Evolutionary conservation across 2,113 vertebrate species (phyloP).

Genomic region (Craseonycteris thonglongyai): DNA sequence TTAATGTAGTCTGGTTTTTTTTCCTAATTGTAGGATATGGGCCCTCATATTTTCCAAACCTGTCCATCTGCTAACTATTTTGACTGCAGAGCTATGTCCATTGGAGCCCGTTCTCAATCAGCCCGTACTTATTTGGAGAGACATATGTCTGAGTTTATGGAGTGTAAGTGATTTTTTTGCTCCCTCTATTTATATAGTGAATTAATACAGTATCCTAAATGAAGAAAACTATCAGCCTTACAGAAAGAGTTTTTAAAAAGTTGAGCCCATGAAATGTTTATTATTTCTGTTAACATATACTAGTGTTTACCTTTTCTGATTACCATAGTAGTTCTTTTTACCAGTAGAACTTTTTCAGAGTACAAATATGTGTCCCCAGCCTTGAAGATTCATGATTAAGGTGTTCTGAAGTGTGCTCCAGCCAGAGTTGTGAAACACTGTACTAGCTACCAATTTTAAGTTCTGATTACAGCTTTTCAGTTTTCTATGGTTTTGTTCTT

Average conservation of each 20-base stretch:
- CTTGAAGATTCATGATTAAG: neutral
- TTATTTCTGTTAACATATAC: neutral
- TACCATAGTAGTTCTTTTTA: neutral
- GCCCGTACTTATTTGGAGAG: slow-evolving; percentile 98
- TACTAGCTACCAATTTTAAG: neutral
- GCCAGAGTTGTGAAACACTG: neutral
- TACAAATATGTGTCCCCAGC: neutral
- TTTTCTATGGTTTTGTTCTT: slow-evolving; percentile 12
- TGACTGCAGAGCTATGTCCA: slow-evolving; percentile 98
- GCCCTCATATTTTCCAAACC: slow-evolving; percentile 98
- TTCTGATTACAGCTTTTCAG: neutral
- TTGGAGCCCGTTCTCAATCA: slow-evolving; percentile 95
- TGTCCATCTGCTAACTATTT: slow-evolving; percentile 99
- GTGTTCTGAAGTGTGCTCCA: neutral
- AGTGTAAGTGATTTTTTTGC: slow-evolving; percentile 84
- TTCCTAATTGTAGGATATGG: slow-evolving; percentile 88
- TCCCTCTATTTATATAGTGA: neutral
- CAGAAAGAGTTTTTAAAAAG: neutral
- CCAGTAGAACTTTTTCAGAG: neutral
- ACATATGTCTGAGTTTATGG: slow-evolving; percentile 90
- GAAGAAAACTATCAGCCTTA: neutral
- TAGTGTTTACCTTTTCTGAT: neutral
- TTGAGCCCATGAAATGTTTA: neutral
- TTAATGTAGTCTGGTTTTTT: neutral
- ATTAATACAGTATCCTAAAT: neutral